phyloP scores from a whole-genome alignment of 2,888 invertebrate species.

The Sycophila texana region DNA sequence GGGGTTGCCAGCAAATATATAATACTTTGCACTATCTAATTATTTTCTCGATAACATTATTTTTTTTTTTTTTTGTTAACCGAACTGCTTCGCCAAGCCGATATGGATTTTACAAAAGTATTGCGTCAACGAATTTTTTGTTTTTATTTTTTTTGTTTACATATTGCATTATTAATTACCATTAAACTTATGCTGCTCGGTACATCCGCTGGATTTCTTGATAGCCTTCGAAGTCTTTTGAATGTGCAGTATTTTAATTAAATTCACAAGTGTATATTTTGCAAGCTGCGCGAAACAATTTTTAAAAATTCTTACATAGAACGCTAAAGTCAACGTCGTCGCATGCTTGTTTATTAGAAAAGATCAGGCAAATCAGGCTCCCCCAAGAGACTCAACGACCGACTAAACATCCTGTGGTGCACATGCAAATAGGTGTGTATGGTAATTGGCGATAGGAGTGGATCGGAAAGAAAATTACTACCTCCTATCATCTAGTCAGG shows the following conservation, averaged over 20 bases:
- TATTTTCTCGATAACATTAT: not conserved
- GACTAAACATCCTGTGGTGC: slow-evolving; percentile 19
- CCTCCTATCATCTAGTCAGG: slow-evolving; percentile 5
- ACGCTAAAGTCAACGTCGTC: no score
- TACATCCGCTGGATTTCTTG: no score
- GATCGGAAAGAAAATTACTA: slow-evolving; percentile 12
- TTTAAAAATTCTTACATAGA: no score
- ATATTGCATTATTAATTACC: no score
- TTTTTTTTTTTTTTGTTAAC: slow-evolving; percentile 6
- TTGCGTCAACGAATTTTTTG: slow-evolving; percentile 29
- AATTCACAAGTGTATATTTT: no score
- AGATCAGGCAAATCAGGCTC: not conserved
- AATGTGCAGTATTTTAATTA: no score
- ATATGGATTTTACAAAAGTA: slow-evolving; percentile 52
- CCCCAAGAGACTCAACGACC: slow-evolving; percentile 19
- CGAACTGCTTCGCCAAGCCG: slow-evolving; percentile 44
- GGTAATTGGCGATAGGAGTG: slow-evolving; percentile 21
- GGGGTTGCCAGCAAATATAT: slow-evolving; percentile 27
- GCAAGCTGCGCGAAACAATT: no score
- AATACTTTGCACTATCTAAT: slow-evolving; percentile 45
- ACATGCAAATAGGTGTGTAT: slow-evolving; percentile 32
- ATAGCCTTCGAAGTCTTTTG: no score
- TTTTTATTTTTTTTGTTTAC: not conserved
- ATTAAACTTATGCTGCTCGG: no score
- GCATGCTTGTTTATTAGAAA: not conserved